Evolutionary conservation across 2,797 vertebrate genomes (phyloP).

Genomic region (Hephaestus fuliginosus): DNA sequence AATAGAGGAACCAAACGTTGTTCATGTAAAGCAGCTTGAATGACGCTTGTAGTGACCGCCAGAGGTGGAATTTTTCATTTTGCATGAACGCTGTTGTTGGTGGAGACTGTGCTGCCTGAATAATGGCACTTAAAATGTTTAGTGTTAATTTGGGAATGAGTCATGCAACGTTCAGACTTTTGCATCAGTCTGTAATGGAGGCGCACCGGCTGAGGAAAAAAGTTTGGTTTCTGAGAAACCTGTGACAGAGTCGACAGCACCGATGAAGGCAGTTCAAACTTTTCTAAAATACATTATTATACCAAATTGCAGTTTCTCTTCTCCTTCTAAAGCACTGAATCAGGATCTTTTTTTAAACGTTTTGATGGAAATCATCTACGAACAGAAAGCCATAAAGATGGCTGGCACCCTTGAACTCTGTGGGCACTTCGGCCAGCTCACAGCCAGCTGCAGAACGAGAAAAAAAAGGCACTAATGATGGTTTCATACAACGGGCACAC

Average conservation of each 20-base stretch:
- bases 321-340: neutral
- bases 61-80: conserved; percentile 45
- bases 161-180: conserved; percentile 38
- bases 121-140: conserved; percentile 41
- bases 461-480: conserved; percentile 25
- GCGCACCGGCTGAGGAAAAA: conserved; percentile 2
- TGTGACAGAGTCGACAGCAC: neutral
- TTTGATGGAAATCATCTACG: neutral
- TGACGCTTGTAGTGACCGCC: conserved; percentile 26
- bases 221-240: conserved; percentile 5
- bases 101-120: conserved; percentile 23
- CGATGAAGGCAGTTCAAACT: neutral
- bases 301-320: neutral
- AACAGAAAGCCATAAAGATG: neutral
- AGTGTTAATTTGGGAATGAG: conserved; percentile 42
- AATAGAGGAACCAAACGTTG: conserved; percentile 6
- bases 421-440: conserved; percentile 41
- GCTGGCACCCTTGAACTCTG: conserved; percentile 39
- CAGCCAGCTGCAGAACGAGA: conserved; percentile 32
- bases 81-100: conserved; percentile 39
- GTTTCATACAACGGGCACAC: conserved; percentile 41
- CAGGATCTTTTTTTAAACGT: neutral
- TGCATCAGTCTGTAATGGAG: conserved; percentile 21
- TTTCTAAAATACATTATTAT: neutral
- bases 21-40: conserved; percentile 19